Conservation (phyloP, 23 tunicate genomes). For the Botrylloides violaceus region DNA sequence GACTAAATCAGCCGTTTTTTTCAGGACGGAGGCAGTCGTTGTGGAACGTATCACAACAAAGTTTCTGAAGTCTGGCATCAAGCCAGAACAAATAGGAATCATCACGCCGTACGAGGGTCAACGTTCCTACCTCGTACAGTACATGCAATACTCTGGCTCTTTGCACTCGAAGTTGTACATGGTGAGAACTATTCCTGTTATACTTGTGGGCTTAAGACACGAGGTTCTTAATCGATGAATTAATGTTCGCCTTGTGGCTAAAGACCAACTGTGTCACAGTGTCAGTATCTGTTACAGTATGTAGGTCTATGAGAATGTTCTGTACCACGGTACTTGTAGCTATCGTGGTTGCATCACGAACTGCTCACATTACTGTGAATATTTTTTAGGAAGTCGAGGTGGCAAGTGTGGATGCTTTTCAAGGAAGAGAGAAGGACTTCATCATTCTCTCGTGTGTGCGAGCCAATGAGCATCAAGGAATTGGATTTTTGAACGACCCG, state of each 20-base stretch:
- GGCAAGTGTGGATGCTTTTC: conserved; percentile 97
- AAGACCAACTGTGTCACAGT: too few relatives aligned
- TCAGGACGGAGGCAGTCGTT: conserved; percentile 98
- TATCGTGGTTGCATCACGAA: too few relatives aligned
- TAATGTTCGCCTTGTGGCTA: too few relatives aligned
- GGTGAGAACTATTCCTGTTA: too few relatives aligned
- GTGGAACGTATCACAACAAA: conserved; percentile 93
- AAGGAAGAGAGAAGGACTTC: conserved; percentile 96
- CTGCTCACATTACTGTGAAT: not conserved
- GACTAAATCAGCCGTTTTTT: not conserved
- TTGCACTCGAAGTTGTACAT: conserved; percentile 92
- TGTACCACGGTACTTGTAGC: too few relatives aligned
- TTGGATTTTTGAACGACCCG: conserved; percentile 98
- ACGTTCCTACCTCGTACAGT: conserved; percentile 91
- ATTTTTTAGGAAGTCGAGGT: conserved; percentile 79
- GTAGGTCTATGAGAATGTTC: too few relatives aligned
- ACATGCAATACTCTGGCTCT: conserved; percentile 97
- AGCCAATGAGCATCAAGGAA: conserved; percentile 98
- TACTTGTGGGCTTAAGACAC: not conserved
- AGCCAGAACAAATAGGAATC: conserved; percentile 97
- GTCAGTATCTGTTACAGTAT: too few relatives aligned
- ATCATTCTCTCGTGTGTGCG: conserved; percentile 93
- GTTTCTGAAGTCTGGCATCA: conserved; percentile 87
- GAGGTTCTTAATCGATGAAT: too few relatives aligned
- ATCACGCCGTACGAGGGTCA: conserved; percentile 99